Base-by-base conservation (phyloP, 2,888 invertebrate species). In the Aethes cnicana region DNA sequence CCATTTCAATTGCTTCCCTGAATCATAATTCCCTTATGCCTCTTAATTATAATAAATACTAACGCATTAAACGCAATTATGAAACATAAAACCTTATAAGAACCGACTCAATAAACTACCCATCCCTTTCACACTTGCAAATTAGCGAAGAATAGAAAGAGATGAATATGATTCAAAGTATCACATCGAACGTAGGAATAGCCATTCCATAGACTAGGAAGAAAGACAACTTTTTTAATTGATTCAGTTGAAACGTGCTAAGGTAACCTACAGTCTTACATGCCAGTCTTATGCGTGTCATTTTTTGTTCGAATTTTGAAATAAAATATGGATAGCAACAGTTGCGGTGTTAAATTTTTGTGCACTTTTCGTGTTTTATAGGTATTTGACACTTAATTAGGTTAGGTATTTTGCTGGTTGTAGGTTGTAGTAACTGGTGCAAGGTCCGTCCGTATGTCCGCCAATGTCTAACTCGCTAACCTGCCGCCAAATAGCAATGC, bases 171-270 rank as follows among this genome's bases (percentile, higher is more conserved):
- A 1, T 9, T 28, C 8, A 11, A 18, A 42, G 28, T 18, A 11
- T 17, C 41, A 11, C 0, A 17, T 28, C 4, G 28, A 12, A 25
- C 35, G 8, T 14, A 33, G n/a, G n/a, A n/a, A n/a, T n/a, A n/a
- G n/a, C 17, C 9, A 2, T 26, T 9, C 39, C 18, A 42, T 42
- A 28, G 41, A 39, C 9, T n/a, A n/a, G n/a, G n/a, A n/a, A n/a
- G n/a, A 39, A 39, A 25, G 2, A 16, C 25, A 28, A 42, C 41
- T 42, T 42, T 28, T 42, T 42, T 18, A 39, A 39, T 39, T 16
- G 9, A 16, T 39, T 25, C 39, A 14, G 3, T 32, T 2, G 8
- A 39, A 25, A 25, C 25, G 37, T 39, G 16, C 39, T 9, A 39
- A 39, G 39, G 14, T 16, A 16, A 39, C 39, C 25, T 5, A 39